Percentiles rank a stretch among this genome's conserved stretches.
phyloP scores from a whole-genome alignment of 2,888 invertebrate species.

The Deilephila elpenor region DNA sequence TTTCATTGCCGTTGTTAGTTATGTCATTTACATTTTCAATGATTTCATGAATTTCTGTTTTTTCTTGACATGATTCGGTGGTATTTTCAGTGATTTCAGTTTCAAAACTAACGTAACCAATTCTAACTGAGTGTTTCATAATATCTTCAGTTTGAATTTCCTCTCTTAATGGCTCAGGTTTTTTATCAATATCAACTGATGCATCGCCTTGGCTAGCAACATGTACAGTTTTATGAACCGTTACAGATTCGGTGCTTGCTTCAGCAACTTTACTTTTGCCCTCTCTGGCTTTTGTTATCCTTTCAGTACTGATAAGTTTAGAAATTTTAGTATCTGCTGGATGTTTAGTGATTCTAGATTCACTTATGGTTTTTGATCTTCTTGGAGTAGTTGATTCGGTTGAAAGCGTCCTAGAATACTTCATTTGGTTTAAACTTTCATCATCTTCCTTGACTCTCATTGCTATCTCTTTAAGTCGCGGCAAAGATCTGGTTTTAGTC shows the following conservation, averaged over 20 bases:
- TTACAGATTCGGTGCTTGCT: not conserved
- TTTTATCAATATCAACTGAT: conserved; percentile 20
- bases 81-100: conserved; percentile 8
- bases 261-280: not conserved
- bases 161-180: conserved; percentile 8
- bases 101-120: conserved; percentile 25
- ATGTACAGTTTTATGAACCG: not conserved
- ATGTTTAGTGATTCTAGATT: not conserved
- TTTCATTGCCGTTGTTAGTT: not conserved
- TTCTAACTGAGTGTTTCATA: conserved; percentile 34
- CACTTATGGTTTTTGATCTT: not conserved
- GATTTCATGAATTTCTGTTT: not conserved
- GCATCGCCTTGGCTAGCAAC: conserved; percentile 6
- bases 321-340: conserved; percentile 1
- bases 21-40: not conserved
- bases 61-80: not conserved
- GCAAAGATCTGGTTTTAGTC: conserved; percentile 32
- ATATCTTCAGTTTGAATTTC: conserved; percentile 31
- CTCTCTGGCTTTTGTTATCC: not conserved
- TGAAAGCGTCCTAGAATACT: conserved; percentile 27
- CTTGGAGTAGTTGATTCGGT: not conserved
- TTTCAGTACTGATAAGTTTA: conserved; percentile 23
- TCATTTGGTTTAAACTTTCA: conserved; percentile 28
- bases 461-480: conserved; percentile 34
- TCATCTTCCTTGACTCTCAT: conserved; percentile 29